Percentiles rank a stretch among this genome's conserved stretches.
phyloP scores from a whole-genome alignment of 1,140 invertebrate species.

The Chironomus striatipennis region DNA sequence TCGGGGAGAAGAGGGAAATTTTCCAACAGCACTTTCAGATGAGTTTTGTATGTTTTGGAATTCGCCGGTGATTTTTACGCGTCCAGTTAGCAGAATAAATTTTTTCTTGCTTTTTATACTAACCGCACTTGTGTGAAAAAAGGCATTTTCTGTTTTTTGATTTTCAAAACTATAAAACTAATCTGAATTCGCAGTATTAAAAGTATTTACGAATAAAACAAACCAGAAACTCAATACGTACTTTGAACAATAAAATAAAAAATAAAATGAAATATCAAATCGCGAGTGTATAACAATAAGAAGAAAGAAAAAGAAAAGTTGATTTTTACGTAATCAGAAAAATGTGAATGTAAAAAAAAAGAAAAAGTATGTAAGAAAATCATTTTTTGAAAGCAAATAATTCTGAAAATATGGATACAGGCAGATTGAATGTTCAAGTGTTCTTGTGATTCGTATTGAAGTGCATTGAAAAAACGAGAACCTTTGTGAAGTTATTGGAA shows the following conservation, averaged over 20 bases:
- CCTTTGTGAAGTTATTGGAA: neutral
- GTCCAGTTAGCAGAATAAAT: neutral
- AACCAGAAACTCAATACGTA: no score
- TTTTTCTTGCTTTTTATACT: neutral
- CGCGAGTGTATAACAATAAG: neutral
- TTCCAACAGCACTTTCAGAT: neutral
- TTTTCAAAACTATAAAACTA: neutral
- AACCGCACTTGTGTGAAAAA: neutral
- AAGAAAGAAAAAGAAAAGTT: neutral
- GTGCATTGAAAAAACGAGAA: neutral
- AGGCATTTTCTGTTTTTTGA: neutral
- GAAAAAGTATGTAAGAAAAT: neutral
- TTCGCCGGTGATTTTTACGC: conserved; percentile 18
- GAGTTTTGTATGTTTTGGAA: conserved; percentile 21
- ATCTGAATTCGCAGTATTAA: neutral
- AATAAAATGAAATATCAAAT: no score
- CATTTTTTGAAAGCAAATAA: neutral
- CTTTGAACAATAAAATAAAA: no score
- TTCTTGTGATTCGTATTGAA: conserved; percentile 2
- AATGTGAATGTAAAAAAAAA: neutral
- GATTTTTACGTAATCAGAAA: conserved; percentile 5
- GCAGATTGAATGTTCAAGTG: neutral
- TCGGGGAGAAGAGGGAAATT: conserved; percentile 18
- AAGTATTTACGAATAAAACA: no score
- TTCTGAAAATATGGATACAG: no score